A percentile compares a stretch with the other conserved stretches of the same genome.
Conservation (phyloP, 2,888 invertebrate species). For the Caenorhabditis zanzibari region DNA sequence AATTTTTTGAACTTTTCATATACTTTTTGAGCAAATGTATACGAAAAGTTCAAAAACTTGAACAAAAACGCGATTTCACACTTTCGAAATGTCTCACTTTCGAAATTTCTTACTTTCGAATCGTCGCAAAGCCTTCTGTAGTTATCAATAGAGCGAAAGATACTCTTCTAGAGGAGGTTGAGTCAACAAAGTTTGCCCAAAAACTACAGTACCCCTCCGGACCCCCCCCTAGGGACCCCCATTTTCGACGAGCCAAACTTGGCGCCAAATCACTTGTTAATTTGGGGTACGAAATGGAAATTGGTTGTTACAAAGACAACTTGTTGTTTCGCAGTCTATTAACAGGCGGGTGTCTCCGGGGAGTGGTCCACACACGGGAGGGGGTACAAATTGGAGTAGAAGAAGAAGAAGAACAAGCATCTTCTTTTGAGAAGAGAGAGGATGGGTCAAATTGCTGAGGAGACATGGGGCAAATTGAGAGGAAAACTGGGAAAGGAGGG, state of each 20-base stretch:
- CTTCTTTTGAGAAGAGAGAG: not conserved
- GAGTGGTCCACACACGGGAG: constrained; percentile 2
- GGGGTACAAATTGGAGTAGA: constrained; percentile 42
- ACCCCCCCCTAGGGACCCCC: no score
- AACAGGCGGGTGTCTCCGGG: constrained; percentile 33
- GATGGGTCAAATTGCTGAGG: constrained; percentile 52
- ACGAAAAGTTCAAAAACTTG: no score
- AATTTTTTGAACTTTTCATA: no score
- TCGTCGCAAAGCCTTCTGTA: no score
- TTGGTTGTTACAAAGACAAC: constrained; percentile 12
- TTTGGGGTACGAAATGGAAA: constrained; percentile 28
- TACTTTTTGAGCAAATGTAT: no score
- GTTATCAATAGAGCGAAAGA: not conserved
- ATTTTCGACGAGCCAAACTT: not conserved
- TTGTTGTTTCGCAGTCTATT: constrained; percentile 58
- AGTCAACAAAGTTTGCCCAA: not conserved
- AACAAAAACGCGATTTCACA: no score
- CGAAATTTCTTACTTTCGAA: no score
- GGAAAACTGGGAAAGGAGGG: constrained; percentile 20
- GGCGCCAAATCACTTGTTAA: constrained; percentile 68
- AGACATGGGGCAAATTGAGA: not conserved
- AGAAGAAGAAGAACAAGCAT: no score
- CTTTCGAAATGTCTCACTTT: no score
- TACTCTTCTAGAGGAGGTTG: no score
- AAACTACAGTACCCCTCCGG: no score